Evolutionary conservation across 2,888 invertebrate species (phyloP).

Genomic region (Acleris literana): DNA sequence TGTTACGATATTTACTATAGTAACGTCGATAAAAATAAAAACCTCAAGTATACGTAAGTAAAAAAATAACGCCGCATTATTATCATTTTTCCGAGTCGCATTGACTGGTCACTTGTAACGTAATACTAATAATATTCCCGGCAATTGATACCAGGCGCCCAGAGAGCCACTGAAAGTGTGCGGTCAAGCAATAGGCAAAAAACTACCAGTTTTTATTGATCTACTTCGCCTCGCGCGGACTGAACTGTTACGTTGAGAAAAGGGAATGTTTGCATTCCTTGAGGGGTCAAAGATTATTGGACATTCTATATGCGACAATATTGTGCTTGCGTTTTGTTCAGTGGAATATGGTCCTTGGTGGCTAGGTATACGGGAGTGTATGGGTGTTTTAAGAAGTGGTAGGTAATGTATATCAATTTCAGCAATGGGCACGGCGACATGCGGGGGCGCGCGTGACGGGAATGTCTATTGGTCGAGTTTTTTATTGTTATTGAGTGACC

Average conservation of each 20-base stretch:
- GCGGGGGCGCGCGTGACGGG: slow-evolving; percentile 71
- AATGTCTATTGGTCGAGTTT: slow-evolving; percentile 69
- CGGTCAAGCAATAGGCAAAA: slow-evolving; percentile 59
- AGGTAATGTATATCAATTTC: slow-evolving; percentile 78
- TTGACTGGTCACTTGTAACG: slow-evolving; percentile 56
- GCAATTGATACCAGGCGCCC: slow-evolving; percentile 75
- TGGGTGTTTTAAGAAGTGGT: slow-evolving; percentile 45
- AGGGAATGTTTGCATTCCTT: slow-evolving; percentile 32
- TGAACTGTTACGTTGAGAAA: slow-evolving; percentile 35
- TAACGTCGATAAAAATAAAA: no score
- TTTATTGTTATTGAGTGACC: slow-evolving; percentile 78
- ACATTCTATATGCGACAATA: slow-evolving; percentile 39
- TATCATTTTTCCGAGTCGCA: slow-evolving; percentile 53
- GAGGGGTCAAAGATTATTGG: slow-evolving; percentile 56
- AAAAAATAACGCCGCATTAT: slow-evolving; percentile 27
- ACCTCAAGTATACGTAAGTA: neutral
- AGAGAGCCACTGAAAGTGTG: slow-evolving; percentile 63
- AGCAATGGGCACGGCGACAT: slow-evolving; percentile 75
- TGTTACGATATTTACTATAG: no score
- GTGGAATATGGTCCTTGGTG: slow-evolving; percentile 49
- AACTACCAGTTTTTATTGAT: slow-evolving; percentile 47
- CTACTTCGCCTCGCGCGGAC: slow-evolving; percentile 36
- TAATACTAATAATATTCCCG: slow-evolving; percentile 68
- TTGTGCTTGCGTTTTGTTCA: slow-evolving; percentile 17
- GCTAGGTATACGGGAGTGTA: slow-evolving; percentile 44